Evolutionary conservation across 2,113 vertebrate species (phyloP).

Genomic region (Cheirogaleus medius): DNA sequence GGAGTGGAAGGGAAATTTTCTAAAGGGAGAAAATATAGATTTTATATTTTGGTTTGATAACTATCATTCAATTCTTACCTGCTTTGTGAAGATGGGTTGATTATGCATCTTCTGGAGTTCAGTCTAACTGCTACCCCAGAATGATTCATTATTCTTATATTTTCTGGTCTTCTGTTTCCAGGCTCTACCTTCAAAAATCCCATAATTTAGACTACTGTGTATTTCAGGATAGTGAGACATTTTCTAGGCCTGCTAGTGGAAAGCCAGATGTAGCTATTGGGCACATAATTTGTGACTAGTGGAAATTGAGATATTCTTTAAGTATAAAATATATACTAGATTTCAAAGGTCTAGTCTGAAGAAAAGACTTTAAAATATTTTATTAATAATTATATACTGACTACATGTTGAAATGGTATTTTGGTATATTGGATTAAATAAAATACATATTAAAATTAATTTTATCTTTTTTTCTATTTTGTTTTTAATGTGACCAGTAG

Average conservation of each 20-base stretch:
- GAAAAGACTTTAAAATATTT: conserved; percentile 4
- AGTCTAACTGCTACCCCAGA: neutral
- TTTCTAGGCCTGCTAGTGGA: neutral
- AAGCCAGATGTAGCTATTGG: neutral
- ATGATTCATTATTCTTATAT: neutral
- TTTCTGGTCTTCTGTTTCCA: neutral
- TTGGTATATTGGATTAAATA: neutral
- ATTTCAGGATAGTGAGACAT: neutral
- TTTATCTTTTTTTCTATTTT: neutral
- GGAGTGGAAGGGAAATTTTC: neutral
- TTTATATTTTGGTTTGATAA: neutral
- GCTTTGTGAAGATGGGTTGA: neutral
- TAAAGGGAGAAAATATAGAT: neutral
- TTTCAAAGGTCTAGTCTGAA: neutral
- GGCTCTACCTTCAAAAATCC: neutral
- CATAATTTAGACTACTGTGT: neutral
- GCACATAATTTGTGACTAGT: neutral
- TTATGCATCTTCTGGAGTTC: neutral
- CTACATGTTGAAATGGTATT: neutral
- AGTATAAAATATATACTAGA: neutral
- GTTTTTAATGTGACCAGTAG: neutral
- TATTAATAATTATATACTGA: neutral
- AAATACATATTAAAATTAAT: neutral
- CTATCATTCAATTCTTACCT: neutral
- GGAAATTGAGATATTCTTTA: neutral